phyloP scores from a whole-genome alignment of 2,113 vertebrate genomes.

The Glareola pratincola region DNA sequence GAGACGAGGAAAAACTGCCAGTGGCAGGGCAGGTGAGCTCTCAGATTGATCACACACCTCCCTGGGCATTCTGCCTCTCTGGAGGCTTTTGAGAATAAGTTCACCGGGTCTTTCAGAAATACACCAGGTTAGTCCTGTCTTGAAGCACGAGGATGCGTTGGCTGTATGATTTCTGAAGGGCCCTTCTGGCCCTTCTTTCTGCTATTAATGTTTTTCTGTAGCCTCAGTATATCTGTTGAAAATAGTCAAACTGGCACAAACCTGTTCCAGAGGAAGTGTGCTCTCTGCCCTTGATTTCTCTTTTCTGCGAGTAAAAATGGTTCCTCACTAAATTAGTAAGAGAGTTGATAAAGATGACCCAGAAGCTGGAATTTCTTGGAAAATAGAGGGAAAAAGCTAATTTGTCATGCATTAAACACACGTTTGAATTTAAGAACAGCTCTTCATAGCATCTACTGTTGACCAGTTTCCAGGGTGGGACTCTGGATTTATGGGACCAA shows the following conservation, averaged over 20 bases:
- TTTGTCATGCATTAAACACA: not conserved
- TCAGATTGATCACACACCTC: not conserved
- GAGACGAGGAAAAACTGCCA: not conserved
- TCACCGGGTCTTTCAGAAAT: not conserved
- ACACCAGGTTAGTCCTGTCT: not conserved
- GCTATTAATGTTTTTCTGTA: not conserved
- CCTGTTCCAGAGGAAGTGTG: not conserved
- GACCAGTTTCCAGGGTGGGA: not conserved
- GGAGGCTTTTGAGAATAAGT: not conserved
- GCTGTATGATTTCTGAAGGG: not conserved
- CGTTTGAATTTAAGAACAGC: not conserved
- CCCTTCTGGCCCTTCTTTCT: not conserved
- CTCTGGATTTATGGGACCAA: not conserved
- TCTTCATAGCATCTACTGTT: not conserved
- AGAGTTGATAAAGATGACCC: constrained; percentile 10
- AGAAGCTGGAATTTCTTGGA: constrained; percentile 31
- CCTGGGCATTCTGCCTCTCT: not conserved
- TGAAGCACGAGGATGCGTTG: not conserved
- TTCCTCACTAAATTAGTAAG: constrained; percentile 20
- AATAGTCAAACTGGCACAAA: not conserved
- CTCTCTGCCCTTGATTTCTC: constrained; percentile 2
- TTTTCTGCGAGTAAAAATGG: constrained; percentile 6
- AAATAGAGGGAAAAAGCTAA: not conserved
- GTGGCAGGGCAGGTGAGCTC: not conserved
- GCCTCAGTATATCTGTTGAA: not conserved